Base-by-base conservation (phyloP, 2,888 invertebrate genomes). In the Callinectes sapidus region DNA sequence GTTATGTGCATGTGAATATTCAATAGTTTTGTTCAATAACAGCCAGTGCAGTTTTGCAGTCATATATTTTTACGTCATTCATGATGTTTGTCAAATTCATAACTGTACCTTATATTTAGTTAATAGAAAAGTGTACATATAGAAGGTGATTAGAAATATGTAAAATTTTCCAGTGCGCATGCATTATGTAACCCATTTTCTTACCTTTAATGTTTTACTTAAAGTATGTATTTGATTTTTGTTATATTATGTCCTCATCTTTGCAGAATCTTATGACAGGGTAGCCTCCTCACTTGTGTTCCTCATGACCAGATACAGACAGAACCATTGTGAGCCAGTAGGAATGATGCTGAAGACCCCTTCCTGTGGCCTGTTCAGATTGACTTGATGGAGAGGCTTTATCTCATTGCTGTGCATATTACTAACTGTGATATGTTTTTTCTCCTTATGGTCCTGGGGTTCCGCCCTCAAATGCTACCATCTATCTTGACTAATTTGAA, bases 41-140 rank as follows among this genome's bases (percentile, higher is more conserved):
- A 71, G 71, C 71, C 71, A 71, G 28, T 71, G 28, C n/a, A n/a
- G 71, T 71, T 61, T 61, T 71, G 71, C 71, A n/a, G 71, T 71
- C 71, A 71, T 71, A 71, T 71, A 71, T 71, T 71, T 71, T 71
- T 71, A n/a, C 71, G 28, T 71, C 71, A 71, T 71, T 28, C 71
- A 13, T 71, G 71, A 71, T 71, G 71, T 71, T 71, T 71, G 71
- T 71, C 71, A 13, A 71, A 71, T 23, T 71, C 71, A n/a, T 71
- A 71, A 71, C n/a, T 71, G 71, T 71, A n/a, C 28, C 71, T 71
- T 71, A 13, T 71, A 71, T 71, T 71, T 28, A 71, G 13, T 71
- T 71, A 0, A 10, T 71, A 71, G 71, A 71, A 28, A 71, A 71
- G 5, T 71, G 71, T 71, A 71, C 71, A 71, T 71, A 71, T 71